phyloP scores from a whole-genome alignment of 2,113 vertebrate genomes.

The Corvus moneduloides region DNA sequence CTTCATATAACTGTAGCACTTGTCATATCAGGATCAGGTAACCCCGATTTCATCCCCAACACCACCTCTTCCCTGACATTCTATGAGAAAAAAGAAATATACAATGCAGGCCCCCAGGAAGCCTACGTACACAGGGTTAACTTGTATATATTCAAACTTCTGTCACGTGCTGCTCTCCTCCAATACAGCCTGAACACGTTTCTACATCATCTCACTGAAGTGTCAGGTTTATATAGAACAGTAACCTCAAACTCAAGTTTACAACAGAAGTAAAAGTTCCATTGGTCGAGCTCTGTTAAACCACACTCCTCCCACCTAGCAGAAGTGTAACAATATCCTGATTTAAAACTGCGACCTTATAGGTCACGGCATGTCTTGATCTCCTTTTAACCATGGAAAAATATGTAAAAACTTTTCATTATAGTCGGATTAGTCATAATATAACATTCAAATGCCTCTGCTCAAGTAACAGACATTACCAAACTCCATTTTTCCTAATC shows the following conservation, averaged over 20 bases:
- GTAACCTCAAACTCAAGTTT: neutral
- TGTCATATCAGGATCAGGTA: neutral
- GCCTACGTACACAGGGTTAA: rapidly evolving
- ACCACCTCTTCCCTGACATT: neutral
- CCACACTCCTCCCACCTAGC: neutral
- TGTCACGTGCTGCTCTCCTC: neutral
- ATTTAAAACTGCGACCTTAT: neutral
- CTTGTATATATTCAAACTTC: neutral
- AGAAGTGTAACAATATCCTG: neutral
- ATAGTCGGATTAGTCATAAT: neutral
- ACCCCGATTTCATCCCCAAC: neutral
- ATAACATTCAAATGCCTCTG: neutral
- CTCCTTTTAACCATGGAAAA: neutral
- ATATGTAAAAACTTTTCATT: neutral
- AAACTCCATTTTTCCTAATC: neutral
- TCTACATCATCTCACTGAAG: neutral
- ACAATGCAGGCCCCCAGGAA: neutral
- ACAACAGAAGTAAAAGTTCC: neutral
- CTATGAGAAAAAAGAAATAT: neutral
- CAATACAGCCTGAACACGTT: neutral
- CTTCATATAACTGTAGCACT: neutral
- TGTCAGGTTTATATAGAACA: neutral
- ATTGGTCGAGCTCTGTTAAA: rapidly evolving
- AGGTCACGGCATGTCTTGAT: neutral
- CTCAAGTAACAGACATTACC: neutral